These are phyloP conservation scores for Petrosia ficiformis DNA, from an alignment of 37 sponge, comb jelly and placozoan genomes.

Conservation along the genomic window DNA sequence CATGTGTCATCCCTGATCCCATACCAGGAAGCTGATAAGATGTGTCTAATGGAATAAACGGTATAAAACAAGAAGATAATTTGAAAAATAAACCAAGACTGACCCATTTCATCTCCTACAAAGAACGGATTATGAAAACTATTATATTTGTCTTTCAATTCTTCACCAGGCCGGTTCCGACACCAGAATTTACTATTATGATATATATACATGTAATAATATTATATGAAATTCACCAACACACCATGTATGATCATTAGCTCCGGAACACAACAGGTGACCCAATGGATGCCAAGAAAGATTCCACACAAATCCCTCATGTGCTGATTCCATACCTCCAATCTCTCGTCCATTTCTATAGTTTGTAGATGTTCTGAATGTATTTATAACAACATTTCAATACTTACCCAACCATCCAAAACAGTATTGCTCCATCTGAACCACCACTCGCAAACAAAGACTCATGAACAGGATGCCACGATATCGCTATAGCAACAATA, in stretches of 20 bases:
- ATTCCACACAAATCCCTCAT: constrained; percentile 86
- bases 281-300: constrained; percentile 98
- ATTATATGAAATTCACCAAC: neutral
- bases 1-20: neutral
- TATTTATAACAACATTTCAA: neutral
- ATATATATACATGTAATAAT: neutral
- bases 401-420: constrained; percentile 91
- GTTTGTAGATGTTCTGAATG: neutral
- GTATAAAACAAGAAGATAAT: neutral
- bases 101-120: constrained; percentile 15
- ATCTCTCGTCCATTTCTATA: constrained; percentile 77
- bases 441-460: constrained; percentile 90
- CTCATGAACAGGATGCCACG: constrained; percentile 98
- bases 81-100: neutral
- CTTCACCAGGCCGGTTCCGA: constrained; percentile 91
- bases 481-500: constrained; percentile 49
- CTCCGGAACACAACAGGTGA: constrained; percentile 86
- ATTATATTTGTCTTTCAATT: constrained; percentile 84
- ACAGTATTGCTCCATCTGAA: constrained; percentile 88
- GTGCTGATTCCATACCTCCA: constrained; percentile 92
- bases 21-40: neutral
- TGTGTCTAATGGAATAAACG: neutral
- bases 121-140: constrained; percentile 17
- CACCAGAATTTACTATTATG: constrained; percentile 93
- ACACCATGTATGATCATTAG: constrained; percentile 89